phyloP scores from a whole-genome alignment of 2,797 vertebrate genomes.

The Helarctos malayanus region DNA sequence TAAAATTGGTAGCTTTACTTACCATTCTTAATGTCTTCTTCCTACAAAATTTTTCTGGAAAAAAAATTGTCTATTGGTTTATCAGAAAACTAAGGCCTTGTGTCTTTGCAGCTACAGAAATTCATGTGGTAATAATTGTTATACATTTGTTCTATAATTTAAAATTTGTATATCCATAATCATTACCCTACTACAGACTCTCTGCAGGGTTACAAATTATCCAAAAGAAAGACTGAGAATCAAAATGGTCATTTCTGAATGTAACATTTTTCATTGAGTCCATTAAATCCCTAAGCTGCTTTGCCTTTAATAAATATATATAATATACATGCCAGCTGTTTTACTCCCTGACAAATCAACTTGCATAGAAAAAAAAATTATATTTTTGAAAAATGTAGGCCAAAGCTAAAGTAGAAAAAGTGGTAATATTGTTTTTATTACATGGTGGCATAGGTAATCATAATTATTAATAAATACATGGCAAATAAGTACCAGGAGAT shows the following conservation, averaged over 20 bases:
- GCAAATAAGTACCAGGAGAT: background rate
- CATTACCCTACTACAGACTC: too few relatives aligned
- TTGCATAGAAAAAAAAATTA: background rate
- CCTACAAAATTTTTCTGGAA: background rate
- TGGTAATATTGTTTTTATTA: background rate
- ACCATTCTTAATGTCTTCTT: constrained; percentile 30
- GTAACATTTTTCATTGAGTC: background rate
- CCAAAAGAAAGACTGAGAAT: background rate
- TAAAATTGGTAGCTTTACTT: constrained; percentile 27
- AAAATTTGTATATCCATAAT: too few relatives aligned
- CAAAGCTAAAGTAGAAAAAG: constrained; percentile 18
- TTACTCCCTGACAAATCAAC: background rate
- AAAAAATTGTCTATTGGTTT: background rate
- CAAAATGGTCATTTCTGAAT: background rate
- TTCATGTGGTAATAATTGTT: too few relatives aligned
- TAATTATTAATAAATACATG: background rate
- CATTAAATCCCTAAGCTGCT: background rate
- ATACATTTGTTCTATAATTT: too few relatives aligned
- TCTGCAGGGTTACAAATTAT: background rate
- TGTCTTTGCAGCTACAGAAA: background rate
- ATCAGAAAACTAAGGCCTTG: background rate
- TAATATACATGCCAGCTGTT: background rate
- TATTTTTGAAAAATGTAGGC: background rate
- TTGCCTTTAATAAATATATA: background rate
- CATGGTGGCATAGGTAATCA: background rate